Conservation (phyloP, 2,113 vertebrate species). For the Bagarius yarrelli region DNA sequence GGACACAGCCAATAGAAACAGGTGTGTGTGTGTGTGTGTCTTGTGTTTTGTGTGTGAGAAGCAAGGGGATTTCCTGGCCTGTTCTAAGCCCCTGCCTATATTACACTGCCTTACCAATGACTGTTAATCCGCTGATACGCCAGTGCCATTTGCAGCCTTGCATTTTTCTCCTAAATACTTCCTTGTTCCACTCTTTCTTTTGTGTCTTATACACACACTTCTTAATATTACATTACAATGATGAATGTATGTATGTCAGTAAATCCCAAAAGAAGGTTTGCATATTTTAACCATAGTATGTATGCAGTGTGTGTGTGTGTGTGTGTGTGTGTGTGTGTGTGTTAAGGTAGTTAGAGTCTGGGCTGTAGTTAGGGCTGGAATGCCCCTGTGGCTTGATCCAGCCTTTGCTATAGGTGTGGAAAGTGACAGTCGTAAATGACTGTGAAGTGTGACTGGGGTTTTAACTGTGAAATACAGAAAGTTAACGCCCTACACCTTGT, state of each 20-base stretch:
- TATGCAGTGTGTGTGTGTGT: slow-evolving; percentile 7
- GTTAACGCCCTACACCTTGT: slow-evolving; percentile 38
- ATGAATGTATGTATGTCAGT: neutral
- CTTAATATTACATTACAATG: neutral
- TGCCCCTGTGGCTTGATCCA: slow-evolving; percentile 17
- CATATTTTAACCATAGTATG: slow-evolving; percentile 18
- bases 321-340: neutral
- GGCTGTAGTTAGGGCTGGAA: slow-evolving; percentile 24
- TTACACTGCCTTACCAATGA: slow-evolving; percentile 41
- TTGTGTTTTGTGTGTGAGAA: slow-evolving; percentile 44
- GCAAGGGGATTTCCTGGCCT: slow-evolving; percentile 57
- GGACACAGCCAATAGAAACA: slow-evolving; percentile 43
- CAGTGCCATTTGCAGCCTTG: slow-evolving; percentile 34
- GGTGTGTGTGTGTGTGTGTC: slow-evolving; percentile 50
- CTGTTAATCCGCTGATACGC: slow-evolving; percentile 45
- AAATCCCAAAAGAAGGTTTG: neutral
- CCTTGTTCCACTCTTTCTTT: neutral
- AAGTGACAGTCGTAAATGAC: slow-evolving; percentile 52
- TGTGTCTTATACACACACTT: neutral
- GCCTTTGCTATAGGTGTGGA: slow-evolving; percentile 33
- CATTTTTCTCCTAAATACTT: slow-evolving; percentile 43
- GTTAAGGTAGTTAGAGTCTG: slow-evolving; percentile 5
- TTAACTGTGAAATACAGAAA: slow-evolving; percentile 46
- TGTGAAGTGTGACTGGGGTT: slow-evolving; percentile 43
- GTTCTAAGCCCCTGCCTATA: slow-evolving; percentile 36